Evolutionary conservation across 2,797 vertebrate species (phyloP).

Genomic region (Myoxocephalus aenaeus): DNA sequence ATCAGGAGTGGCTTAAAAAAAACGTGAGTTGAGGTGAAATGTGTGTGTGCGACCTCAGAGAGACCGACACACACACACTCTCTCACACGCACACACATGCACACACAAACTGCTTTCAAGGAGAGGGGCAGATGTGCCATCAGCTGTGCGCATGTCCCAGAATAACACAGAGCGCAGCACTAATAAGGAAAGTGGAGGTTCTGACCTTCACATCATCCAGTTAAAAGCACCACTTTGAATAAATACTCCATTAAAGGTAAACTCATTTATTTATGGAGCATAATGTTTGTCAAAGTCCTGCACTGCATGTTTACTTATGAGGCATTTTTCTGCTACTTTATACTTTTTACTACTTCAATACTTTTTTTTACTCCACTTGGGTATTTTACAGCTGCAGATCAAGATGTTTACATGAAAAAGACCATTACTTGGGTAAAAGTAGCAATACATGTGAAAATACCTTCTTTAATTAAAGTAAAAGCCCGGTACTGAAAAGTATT

Average conservation of each 20-base stretch:
- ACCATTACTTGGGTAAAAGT: background rate
- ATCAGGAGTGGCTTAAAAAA: conserved; percentile 56
- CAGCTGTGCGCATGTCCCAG: conserved; percentile 88
- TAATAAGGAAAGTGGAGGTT: background rate
- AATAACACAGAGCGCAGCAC: conserved; percentile 46
- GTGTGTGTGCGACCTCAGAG: conserved; percentile 46
- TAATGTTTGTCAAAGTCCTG: background rate
- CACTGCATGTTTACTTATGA: background rate
- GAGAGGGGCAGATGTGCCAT: conserved; percentile 39
- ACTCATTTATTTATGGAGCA: background rate
- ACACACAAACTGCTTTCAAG: conserved; percentile 6
- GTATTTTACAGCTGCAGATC: background rate
- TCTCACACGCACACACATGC: no score
- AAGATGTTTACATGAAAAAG: background rate
- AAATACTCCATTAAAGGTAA: background rate
- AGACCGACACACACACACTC: conserved; percentile 33
- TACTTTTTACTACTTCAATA: background rate
- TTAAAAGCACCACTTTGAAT: background rate
- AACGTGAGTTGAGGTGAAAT: conserved; percentile 46
- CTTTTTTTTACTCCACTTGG: background rate
- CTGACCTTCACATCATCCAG: background rate
- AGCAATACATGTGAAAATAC: background rate
- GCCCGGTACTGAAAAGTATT: background rate
- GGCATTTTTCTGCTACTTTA: background rate
- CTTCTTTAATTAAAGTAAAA: no score